Evolutionary conservation across 1,140 invertebrate species (phyloP).

Genomic region (Coptotermes formosanus): DNA sequence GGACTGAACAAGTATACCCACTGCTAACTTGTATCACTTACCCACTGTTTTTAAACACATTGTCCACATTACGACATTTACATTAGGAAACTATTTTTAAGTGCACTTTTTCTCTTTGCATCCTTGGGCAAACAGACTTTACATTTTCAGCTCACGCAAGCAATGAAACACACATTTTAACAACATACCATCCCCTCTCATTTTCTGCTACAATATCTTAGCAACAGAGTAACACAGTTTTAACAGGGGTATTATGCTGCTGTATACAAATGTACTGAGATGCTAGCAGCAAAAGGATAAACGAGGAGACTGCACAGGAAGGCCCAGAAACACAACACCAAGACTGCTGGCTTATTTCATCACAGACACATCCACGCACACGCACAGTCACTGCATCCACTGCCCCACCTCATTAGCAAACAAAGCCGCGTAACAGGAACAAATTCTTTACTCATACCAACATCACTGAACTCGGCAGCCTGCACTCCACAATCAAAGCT

Average conservation of each 20-base stretch:
- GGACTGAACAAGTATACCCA: background rate
- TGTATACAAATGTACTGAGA: background rate
- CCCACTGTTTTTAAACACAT: background rate
- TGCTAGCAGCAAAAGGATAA: background rate
- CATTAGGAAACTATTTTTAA: background rate
- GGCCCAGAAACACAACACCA: background rate
- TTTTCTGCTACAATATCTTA: background rate
- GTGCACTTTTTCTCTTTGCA: conserved; percentile 15
- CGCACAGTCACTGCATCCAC: background rate
- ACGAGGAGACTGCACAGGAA: background rate
- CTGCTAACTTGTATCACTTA: background rate
- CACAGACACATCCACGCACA: background rate
- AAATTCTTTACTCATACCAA: background rate
- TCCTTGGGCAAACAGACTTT: background rate
- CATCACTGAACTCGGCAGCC: background rate
- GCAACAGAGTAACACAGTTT: background rate
- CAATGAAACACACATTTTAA: background rate
- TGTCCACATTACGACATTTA: background rate
- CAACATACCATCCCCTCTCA: background rate
- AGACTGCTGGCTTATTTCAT: background rate
- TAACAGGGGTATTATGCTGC: background rate
- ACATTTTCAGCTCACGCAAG: background rate
- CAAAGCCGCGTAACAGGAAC: background rate
- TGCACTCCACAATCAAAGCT: background rate
- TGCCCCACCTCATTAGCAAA: background rate